Evolutionary conservation across 2,113 vertebrate genomes (phyloP).

Genomic region (Periophthalmodon schlosseri): DNA sequence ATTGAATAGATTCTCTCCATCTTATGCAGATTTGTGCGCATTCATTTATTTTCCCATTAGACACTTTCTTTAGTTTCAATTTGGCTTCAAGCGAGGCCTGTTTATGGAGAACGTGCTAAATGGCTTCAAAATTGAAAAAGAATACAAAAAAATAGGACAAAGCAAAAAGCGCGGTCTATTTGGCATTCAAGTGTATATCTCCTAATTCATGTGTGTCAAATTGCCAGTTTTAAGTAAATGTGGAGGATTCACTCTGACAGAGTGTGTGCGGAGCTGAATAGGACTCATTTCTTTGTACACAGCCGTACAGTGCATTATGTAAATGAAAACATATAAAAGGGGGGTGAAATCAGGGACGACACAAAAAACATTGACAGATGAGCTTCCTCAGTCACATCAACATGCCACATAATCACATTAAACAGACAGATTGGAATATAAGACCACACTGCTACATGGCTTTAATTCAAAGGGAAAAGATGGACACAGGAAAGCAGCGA

Average conservation of each 20-base stretch:
- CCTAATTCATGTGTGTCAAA: slow-evolving; percentile 71
- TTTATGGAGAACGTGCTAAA: slow-evolving; percentile 24
- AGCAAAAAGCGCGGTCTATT: slow-evolving; percentile 20
- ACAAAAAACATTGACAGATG: slow-evolving; percentile 63
- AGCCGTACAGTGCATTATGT: slow-evolving; percentile 58
- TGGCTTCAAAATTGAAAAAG: slow-evolving; percentile 18
- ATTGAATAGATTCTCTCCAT: slow-evolving; percentile 21
- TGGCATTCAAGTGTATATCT: slow-evolving; percentile 42
- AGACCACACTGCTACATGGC: slow-evolving; percentile 28
- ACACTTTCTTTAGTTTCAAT: slow-evolving; percentile 34
- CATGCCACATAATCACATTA: slow-evolving; percentile 61
- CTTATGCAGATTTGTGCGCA: slow-evolving; percentile 27
- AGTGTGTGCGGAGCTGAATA: slow-evolving; percentile 47
- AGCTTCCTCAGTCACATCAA: slow-evolving; percentile 52
- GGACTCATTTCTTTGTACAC: slow-evolving; percentile 54
- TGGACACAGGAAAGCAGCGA: neutral
- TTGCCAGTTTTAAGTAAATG: slow-evolving; percentile 67
- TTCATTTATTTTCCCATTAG: slow-evolving; percentile 37
- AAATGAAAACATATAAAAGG: slow-evolving; percentile 62
- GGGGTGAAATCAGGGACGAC: slow-evolving; percentile 59
- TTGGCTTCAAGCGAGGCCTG: slow-evolving; percentile 8
- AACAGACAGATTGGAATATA: slow-evolving; percentile 44
- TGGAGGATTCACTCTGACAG: slow-evolving; percentile 56
- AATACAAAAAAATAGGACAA: slow-evolving; percentile 17
- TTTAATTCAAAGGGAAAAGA: neutral